Evolutionary conservation across 1,140 invertebrate genomes (phyloP), one percentile per base, ranked within the genome.

Genomic region (Papilio glaucus): DNA sequence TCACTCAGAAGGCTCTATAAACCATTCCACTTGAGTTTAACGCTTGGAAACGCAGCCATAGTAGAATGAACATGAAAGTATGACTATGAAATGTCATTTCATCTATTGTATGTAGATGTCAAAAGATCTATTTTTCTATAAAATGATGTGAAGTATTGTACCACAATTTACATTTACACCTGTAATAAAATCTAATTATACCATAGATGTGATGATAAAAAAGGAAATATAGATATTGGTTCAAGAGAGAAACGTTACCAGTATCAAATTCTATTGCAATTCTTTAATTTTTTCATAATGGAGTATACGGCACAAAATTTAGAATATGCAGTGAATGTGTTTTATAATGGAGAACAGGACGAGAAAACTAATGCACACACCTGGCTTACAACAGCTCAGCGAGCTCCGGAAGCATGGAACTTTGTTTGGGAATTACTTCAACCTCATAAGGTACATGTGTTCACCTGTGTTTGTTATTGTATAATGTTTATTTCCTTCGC

Each of bases 371-470:
- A 97, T 76, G 96, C 96, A 74, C 97, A 98, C 88, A 93, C 96
- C 18, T 98, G 97, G 96, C 94, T 98, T 33, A 96, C 96, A 53
- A 94, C 95, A 72, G 96, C 96, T 24, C 97, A 98, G 92, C 94
- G 95, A 72, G 97, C 97, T 29, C 94, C 95, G 9, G 95, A 97
- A 90, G 97, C 98, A 33, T 99, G 98, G 98, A 95, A 95, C 77
- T 98, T 98, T 93, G 95, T 97, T 0, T 98, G 98, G 97, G 95
- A 97, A 72, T 93, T 98, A 21, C 94, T 98, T 76, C 94, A 96
- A 84, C 94, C 96, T 9, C 94, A 95, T 70, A 97, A 97, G 94
- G 97, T 95, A 80, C 29, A 42, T 26, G 29, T 26, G 21, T 68
- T 24, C 38, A 15, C 24, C 15, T 62, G n/a, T 33, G 13, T 62